Base-by-base conservation (phyloP, 2,888 invertebrate genomes). In the Odontothrips loti region DNA sequence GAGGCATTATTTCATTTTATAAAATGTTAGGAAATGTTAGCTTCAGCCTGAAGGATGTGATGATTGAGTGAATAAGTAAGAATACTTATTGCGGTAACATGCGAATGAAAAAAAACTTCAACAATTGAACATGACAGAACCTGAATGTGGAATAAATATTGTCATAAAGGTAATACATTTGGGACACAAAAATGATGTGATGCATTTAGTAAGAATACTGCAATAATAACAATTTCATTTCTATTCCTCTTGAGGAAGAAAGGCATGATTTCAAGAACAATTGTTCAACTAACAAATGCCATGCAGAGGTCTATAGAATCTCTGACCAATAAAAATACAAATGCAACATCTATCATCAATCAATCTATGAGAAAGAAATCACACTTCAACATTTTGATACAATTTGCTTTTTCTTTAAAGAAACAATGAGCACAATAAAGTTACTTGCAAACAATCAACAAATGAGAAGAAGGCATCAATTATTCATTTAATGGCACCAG, bases 281-380 rank as follows among this genome's bases (percentile, higher is more conserved):
- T 8, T 75, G 68, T n/a, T 75, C 9, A 27, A 23, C 68, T 75
- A 75, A 75, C 23, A 75, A 75, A 75, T 75, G 68, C 68, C 68
- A 75, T 27, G 68, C 68, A 75, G 68, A 75, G 27, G 68, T 75
- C 27, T 75, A 27, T 27, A 75, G 11, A 27, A 75, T 27, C 68
- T 75, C 27, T 75, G 68, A 23, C 23, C 27, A 75, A 75, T 75
- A 75, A 75, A 75, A 75, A 75, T 75, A 75, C 27, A 75, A 75
- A 75, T 75, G 68, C 68, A 75, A 75, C 68, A 75, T 75, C 68
- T 75, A 75, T 75, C 12, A 75, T n/a, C n/a, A 12, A 75, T n/a
- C n/a, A 75, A 75, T 75, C 68, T 75, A 75, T 75, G 27, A 75
- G 68, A 75, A 12, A 75, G 68, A 75, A 75, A 75, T 75, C 68